phyloP scores from a whole-genome alignment of 2,797 vertebrate species.

The Oreochromis grahami region DNA sequence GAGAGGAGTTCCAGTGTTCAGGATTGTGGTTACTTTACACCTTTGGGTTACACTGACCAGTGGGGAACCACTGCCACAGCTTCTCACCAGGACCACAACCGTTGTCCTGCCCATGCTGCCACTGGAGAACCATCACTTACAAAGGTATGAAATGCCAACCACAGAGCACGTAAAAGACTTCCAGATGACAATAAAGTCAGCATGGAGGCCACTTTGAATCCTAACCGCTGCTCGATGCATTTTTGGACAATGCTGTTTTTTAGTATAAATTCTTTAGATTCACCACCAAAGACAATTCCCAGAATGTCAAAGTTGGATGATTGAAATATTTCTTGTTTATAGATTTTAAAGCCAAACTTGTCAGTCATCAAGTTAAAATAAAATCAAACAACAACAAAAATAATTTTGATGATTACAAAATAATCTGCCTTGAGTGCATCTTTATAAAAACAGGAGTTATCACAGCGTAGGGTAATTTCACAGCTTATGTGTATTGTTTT shows the following conservation, averaged over 20 bases:
- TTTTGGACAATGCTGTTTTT: background rate
- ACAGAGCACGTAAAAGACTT: background rate
- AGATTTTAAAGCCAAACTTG: background rate
- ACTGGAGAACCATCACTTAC: conserved; percentile 84
- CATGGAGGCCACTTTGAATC: background rate
- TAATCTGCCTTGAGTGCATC: background rate
- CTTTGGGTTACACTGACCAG: conserved; percentile 83
- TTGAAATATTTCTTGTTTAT: background rate
- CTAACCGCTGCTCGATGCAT: background rate
- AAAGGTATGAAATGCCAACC: conserved; percentile 60
- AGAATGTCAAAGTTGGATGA: background rate
- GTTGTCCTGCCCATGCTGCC: conserved; percentile 80
- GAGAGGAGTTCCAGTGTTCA: conserved; percentile 79
- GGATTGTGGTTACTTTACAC: conserved; percentile 88
- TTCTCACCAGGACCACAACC: conserved; percentile 80
- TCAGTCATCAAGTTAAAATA: background rate
- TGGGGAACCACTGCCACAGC: conserved; percentile 85
- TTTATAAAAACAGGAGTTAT: background rate
- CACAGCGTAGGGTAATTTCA: background rate
- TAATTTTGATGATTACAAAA: background rate
- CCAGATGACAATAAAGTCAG: background rate
- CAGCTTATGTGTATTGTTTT: background rate
- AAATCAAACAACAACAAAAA: background rate
- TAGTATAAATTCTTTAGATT: background rate
- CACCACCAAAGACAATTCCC: background rate